Conservation (phyloP, 2,797 vertebrate species). For the Philypnodon macrostomus region DNA sequence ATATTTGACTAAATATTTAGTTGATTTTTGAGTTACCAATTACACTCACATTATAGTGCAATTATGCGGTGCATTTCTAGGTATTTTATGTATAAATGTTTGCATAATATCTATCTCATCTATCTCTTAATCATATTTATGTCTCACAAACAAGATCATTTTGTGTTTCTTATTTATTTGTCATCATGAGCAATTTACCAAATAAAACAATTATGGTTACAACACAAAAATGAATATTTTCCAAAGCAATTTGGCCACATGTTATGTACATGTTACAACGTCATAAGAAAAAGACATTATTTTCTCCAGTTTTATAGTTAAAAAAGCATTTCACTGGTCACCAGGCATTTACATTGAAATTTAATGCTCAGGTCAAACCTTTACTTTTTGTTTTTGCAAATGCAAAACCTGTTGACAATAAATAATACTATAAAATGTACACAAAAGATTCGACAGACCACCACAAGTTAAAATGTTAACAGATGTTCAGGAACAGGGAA, state of each 20-base stretch:
- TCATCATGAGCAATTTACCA: conserved; percentile 81
- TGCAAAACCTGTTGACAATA: conserved; percentile 83
- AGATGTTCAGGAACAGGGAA: conserved; percentile 54
- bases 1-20: too few relatives aligned
- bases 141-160: conserved; percentile 25
- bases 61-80: too few relatives aligned
- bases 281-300: conserved; percentile 75
- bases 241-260: conserved; percentile 79
- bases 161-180: conserved; percentile 81
- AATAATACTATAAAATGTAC: conserved; percentile 88
- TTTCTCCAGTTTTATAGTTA: conserved; percentile 70
- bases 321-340: conserved; percentile 69
- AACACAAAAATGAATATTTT: conserved; percentile 79
- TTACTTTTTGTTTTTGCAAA: conserved; percentile 75
- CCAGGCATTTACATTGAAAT: conserved; percentile 67
- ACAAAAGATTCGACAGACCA: conserved; percentile 80
- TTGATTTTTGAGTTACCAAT: too few relatives aligned
- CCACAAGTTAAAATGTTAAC: conserved; percentile 79
- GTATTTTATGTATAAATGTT: too few relatives aligned
- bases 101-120: too few relatives aligned
- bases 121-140: background rate
- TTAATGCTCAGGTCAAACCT: conserved; percentile 71
- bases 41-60: too few relatives aligned
- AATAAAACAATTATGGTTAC: conserved; percentile 84
- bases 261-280: conserved; percentile 79